These are phyloP conservation scores for Ailurus styani DNA, from an alignment of 2,113 vertebrate genomes.

Conservation along the genomic window DNA sequence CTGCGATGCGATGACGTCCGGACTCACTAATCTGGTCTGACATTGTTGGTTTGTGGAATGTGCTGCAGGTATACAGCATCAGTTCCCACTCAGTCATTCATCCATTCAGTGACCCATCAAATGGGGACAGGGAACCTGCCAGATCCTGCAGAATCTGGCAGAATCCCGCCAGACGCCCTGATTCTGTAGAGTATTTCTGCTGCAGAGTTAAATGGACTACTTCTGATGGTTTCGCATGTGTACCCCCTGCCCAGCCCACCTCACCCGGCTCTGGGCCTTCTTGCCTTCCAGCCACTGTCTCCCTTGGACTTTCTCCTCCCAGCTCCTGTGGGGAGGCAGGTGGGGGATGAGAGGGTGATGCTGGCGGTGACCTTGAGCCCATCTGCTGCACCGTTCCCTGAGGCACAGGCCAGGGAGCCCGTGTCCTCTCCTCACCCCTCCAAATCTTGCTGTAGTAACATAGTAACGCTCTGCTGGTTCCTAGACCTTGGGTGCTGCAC, in stretches of 20 bases:
- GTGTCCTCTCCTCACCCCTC: fast-evolving
- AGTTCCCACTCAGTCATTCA: neutral
- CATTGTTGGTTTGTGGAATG: neutral
- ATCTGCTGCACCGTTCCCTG: too few relatives aligned
- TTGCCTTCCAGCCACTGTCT: too few relatives aligned
- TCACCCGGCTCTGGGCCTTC: neutral
- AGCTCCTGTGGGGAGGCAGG: neutral
- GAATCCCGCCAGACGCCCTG: too few relatives aligned
- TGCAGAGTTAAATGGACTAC: neutral
- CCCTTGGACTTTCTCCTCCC: neutral
- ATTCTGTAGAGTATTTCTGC: neutral
- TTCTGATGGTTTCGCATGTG: too few relatives aligned
- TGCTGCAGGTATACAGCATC: fast-evolving
- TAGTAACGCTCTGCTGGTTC: neutral
- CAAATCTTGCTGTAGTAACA: neutral
- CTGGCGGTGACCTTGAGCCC: too few relatives aligned
- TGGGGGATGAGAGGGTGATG: neutral
- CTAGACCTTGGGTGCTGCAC: too few relatives aligned
- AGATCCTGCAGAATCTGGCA: too few relatives aligned
- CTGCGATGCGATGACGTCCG: neutral
- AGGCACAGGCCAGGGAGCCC: fast-evolving
- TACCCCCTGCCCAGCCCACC: neutral
- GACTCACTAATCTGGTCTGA: neutral
- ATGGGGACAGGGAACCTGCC: neutral
- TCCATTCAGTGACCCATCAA: neutral